A percentile compares a stretch with the other conserved stretches of the same genome.
Conservation (phyloP, 2,113 vertebrate species). For the Accipiter virgatus region DNA sequence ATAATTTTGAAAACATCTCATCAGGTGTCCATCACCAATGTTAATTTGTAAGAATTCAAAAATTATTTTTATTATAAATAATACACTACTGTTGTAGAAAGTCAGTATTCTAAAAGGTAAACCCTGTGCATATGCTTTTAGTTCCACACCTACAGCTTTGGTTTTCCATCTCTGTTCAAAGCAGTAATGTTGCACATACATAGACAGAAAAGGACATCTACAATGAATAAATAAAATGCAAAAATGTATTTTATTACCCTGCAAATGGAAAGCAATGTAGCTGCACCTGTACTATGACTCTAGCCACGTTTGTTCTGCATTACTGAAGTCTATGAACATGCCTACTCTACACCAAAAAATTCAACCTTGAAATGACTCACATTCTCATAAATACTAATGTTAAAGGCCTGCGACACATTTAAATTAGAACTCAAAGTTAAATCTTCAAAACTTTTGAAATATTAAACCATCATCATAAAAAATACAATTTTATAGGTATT, state of each 20-base stretch:
- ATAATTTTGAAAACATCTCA: neutral
- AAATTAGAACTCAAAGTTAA: conserved; percentile 49
- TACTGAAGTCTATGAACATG: neutral
- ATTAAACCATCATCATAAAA: conserved; percentile 63
- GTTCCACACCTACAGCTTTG: neutral
- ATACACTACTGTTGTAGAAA: neutral
- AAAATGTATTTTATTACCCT: neutral
- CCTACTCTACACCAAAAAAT: neutral
- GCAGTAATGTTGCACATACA: neutral
- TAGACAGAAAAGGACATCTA: neutral
- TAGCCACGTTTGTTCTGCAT: neutral
- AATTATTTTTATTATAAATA: neutral
- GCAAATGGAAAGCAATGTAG: neutral
- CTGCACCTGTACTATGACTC: neutral
- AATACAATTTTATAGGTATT: conserved; percentile 46
- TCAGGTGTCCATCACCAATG: neutral
- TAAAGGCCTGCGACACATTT: conserved; percentile 8
- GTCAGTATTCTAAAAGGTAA: neutral
- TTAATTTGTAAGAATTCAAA: neutral
- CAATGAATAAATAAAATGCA: conserved; percentile 15
- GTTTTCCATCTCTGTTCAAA: neutral
- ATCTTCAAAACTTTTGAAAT: conserved; percentile 65
- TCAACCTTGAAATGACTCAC: neutral
- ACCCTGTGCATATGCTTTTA: neutral
- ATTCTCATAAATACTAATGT: conserved; percentile 61